A percentile compares a stretch with the other conserved stretches of the same genome.
Evolutionary conservation across 2,113 vertebrate genomes (phyloP).

Genomic region (Aythya baeri): DNA sequence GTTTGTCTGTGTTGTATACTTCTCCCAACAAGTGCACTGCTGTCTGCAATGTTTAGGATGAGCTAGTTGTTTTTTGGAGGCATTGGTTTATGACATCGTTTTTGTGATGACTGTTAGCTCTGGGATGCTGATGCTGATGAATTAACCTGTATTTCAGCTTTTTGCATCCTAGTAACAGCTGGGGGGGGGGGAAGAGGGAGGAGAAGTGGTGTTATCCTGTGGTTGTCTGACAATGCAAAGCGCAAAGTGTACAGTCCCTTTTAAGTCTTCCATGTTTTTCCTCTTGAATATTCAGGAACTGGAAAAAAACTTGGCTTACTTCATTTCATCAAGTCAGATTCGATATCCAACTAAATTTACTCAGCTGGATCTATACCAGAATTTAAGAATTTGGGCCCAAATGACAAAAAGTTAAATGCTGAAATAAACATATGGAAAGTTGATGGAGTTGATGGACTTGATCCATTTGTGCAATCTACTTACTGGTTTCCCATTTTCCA

Average conservation of each 20-base stretch:
- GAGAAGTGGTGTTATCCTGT: background rate
- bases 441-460: background rate
- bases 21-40: background rate
- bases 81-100: background rate
- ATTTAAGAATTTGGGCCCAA: background rate
- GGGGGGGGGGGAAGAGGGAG: too few species aligned
- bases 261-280: background rate
- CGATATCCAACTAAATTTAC: background rate
- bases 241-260: background rate
- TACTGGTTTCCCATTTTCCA: background rate
- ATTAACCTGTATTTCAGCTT: background rate
- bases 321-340: background rate
- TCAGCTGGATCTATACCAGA: background rate
- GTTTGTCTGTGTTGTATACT: background rate
- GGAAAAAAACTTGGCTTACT: background rate
- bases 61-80: background rate
- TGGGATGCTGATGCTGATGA: background rate
- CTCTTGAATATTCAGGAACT: background rate
- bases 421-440: background rate
- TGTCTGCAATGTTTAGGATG: background rate
- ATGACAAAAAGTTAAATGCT: background rate
- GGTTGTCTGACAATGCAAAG: background rate
- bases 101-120: background rate
- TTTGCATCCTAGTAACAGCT: background rate
- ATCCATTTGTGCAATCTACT: background rate